Conservation (phyloP, 1,140 invertebrate genomes). For the Trichonephila clavata region DNA sequence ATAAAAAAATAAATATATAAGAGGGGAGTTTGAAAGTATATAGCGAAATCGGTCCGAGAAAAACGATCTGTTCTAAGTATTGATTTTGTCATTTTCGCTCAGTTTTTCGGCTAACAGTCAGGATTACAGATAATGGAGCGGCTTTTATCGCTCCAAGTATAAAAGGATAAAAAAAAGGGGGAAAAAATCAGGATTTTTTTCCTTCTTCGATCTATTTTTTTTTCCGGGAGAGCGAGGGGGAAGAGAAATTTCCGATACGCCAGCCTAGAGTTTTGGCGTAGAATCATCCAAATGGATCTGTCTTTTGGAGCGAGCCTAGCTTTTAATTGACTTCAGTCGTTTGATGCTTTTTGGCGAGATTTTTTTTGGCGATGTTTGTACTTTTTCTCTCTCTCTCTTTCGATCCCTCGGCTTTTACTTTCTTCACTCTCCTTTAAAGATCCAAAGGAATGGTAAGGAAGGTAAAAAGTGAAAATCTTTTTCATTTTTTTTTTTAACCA, state of each 20-base stretch:
- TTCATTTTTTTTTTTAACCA: background rate
- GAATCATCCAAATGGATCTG: conserved; percentile 49
- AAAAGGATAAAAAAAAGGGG: conserved; percentile 40
- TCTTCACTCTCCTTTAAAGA: background rate
- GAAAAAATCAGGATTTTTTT: background rate
- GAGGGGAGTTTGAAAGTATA: conserved; percentile 64
- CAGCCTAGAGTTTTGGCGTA: conserved; percentile 1
- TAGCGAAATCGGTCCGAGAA: conserved; percentile 72
- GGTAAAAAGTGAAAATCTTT: background rate
- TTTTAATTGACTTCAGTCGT: conserved; percentile 73
- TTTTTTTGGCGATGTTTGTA: background rate
- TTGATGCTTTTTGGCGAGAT: background rate
- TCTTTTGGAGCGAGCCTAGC: conserved; percentile 35
- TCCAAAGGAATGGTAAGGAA: background rate
- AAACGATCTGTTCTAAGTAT: conserved; percentile 73
- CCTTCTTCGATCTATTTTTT: conserved; percentile 21
- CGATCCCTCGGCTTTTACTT: background rate
- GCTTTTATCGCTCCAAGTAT: conserved; percentile 75
- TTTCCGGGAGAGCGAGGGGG: background rate
- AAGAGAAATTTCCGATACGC: conserved; percentile 74
- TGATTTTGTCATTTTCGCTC: conserved; percentile 76
- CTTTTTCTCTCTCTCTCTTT: background rate
- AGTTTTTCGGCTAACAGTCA: conserved; percentile 74
- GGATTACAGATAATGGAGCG: conserved; percentile 75
- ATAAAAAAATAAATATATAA: conserved; percentile 54